A percentile compares a stretch with the other conserved stretches of the same genome.
Evolutionary conservation across 2,888 invertebrate genomes (phyloP).

Genomic region (Eilema caniola): DNA sequence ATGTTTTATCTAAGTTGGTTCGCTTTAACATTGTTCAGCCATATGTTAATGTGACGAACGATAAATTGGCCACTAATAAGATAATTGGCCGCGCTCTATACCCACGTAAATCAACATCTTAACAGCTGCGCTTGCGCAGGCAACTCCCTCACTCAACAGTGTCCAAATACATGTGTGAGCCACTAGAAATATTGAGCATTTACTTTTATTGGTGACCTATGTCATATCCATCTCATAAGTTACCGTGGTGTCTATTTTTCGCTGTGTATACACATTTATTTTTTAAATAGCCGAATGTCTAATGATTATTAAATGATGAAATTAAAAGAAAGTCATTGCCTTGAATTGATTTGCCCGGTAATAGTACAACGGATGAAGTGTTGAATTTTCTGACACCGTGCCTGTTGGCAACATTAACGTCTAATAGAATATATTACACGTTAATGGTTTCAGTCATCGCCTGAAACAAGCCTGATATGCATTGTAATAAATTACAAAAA

Average conservation of each 20-base stretch:
- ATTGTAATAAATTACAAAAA: slow-evolving; percentile 44
- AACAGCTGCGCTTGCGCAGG: slow-evolving; percentile 73
- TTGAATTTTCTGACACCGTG: slow-evolving; percentile 23
- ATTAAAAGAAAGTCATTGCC: slow-evolving; percentile 29
- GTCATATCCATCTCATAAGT: slow-evolving; percentile 32
- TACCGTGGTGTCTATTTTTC: slow-evolving; percentile 18
- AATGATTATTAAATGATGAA: slow-evolving; percentile 38
- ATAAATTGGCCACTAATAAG: slow-evolving; percentile 86
- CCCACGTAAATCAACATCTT: slow-evolving; percentile 84
- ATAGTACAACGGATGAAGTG: background rate
- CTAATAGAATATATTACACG: slow-evolving; percentile 41
- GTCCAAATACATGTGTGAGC: slow-evolving; percentile 50
- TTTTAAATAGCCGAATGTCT: slow-evolving; percentile 17
- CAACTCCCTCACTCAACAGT: slow-evolving; percentile 56
- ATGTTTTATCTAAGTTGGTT: slow-evolving; percentile 47
- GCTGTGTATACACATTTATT: slow-evolving; percentile 29
- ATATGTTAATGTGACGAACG: slow-evolving; percentile 84
- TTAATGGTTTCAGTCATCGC: slow-evolving; percentile 42
- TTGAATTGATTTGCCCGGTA: slow-evolving; percentile 10
- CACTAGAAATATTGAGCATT: slow-evolving; percentile 43
- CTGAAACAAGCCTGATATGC: slow-evolving; percentile 41
- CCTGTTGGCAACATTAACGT: slow-evolving; percentile 36
- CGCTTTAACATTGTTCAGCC: slow-evolving; percentile 62
- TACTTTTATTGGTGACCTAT: slow-evolving; percentile 46
- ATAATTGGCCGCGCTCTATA: slow-evolving; percentile 83